Evolutionary conservation across 1,140 invertebrate genomes (phyloP).

Genomic region (Sycobia sp.): DNA sequence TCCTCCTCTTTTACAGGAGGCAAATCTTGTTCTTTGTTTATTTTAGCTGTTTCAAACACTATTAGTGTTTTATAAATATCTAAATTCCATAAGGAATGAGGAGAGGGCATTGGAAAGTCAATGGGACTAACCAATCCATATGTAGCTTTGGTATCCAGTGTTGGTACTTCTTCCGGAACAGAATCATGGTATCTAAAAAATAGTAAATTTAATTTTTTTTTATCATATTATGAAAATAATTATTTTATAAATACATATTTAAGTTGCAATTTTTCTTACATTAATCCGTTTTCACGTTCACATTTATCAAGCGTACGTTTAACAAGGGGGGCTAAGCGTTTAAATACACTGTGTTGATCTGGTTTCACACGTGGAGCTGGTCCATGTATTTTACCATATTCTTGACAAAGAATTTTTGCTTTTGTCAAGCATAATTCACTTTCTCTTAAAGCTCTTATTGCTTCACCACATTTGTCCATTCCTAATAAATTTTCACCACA

Average conservation of each 20-base stretch:
- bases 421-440: constrained; percentile 65
- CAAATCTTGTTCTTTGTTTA: constrained; percentile 62
- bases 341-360: constrained; percentile 72
- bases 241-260: background rate
- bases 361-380: constrained; percentile 68
- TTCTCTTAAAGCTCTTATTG: constrained; percentile 70
- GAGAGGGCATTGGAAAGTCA: constrained; percentile 65
- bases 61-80: constrained; percentile 41
- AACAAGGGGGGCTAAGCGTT: constrained; percentile 66
- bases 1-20: constrained; percentile 72
- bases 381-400: constrained; percentile 69
- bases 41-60: constrained; percentile 41
- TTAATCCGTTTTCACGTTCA: constrained; percentile 75
- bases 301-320: constrained; percentile 73
- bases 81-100: constrained; percentile 66
- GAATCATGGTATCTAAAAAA: constrained; percentile 71
- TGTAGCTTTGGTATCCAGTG: constrained; percentile 70
- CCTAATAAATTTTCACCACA: constrained; percentile 69
- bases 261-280: constrained; percentile 63
- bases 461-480: constrained; percentile 76
- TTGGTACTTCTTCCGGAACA: constrained; percentile 67
- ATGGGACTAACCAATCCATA: constrained; percentile 73
- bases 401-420: constrained; percentile 65
- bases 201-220: background rate
- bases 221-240: background rate